Base-by-base conservation (phyloP, 2,888 invertebrate genomes). In the Microchrysa polita region DNA sequence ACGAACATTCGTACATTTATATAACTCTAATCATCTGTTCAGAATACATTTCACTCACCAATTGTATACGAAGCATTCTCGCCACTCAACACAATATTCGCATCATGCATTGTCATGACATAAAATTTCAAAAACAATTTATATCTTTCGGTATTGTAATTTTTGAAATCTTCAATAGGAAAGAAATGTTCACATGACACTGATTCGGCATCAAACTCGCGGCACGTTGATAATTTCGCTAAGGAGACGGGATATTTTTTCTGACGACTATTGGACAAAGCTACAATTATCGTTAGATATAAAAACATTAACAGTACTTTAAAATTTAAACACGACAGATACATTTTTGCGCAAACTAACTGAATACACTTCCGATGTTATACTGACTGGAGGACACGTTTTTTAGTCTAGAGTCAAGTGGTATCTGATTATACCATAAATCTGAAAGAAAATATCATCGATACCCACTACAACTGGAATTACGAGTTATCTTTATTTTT, bases 101-200 rank as follows among this genome's bases (percentile, higher is more conserved):
- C 61, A 18, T 61, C 61, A 16, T 61, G 22, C 1, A 16, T 16
- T 2, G 61, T 61, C 61, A 61, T 61, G 2, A 61, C 61, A 23
- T 61, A 61, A 5, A 61, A 40, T 16, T 61, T 61, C 16, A 61
- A n/a, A 61, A 40, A 23, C 14, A 61, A 7, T 18, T 61, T 61
- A 16, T 40, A 61, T 14, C 40, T 40, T 9, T 61, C 61, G 2
- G 61, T 16, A 40, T 40, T 16, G 16, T 40, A 40, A 16, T 61
- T 61, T 5, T 18, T 14, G 5, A 61, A 5, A 27, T n/a, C 23
- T 34, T 61, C 40, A 18, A 61, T 40, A 2, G 61, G 61, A 18
- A 61, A 61, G 18, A 40, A 61, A 16, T 61, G 61, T 61, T 61
- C 12, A 10, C 61, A 61, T 16, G n/a, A n/a, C 14, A 2, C 16